Percentiles rank a stretch among this genome's conserved stretches.
Evolutionary conservation across 2,797 vertebrate genomes (phyloP).

Genomic region (Sylvia borin): DNA sequence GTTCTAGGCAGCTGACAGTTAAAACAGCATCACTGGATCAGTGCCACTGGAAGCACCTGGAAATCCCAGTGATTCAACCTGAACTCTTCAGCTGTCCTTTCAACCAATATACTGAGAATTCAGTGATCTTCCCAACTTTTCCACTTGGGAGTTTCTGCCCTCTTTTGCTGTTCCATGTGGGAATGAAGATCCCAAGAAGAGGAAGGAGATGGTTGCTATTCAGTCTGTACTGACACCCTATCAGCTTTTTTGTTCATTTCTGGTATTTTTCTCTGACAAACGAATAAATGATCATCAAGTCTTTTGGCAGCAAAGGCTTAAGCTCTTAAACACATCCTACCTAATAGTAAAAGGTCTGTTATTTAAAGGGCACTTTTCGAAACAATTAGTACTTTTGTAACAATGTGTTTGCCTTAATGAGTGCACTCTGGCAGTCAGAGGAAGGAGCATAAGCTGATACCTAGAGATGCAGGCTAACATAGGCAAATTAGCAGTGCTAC

Average conservation of each 20-base stretch:
- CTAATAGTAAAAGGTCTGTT: constrained; percentile 22
- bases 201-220: not conserved
- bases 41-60: not conserved
- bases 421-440: constrained; percentile 23
- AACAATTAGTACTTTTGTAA: constrained; percentile 51
- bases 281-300: not conserved
- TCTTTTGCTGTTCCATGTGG: not conserved
- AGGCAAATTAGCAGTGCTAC: not conserved
- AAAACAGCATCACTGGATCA: not conserved
- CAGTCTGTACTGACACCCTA: not conserved
- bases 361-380: constrained; percentile 55
- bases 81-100: not conserved
- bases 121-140: not conserved
- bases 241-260: not conserved
- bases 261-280: not conserved
- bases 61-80: not conserved
- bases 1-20: not conserved
- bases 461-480: not conserved
- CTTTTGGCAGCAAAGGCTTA: constrained; percentile 29
- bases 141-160: not conserved
- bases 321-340: constrained; percentile 13
- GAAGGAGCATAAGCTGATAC: constrained; percentile 11
- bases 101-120: not conserved
- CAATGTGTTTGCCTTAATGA: constrained; percentile 41
- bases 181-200: not conserved